Conservation (phyloP, 1,140 invertebrate genomes). For the Halesus radiatus region DNA sequence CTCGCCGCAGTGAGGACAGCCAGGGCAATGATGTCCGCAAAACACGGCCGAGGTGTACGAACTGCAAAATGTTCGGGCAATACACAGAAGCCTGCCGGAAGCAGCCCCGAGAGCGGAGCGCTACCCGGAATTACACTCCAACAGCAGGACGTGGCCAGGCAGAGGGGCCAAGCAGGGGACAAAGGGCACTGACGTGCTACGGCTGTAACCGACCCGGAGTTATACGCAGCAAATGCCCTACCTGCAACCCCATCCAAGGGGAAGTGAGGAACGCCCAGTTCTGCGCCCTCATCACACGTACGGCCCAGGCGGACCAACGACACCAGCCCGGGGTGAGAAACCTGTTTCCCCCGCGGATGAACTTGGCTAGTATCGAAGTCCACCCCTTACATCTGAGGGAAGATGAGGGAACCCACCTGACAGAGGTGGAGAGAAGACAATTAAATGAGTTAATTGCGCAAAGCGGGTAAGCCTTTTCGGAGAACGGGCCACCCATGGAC, state of each 20-base stretch:
- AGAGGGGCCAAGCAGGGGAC: neutral
- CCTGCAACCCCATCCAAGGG: neutral
- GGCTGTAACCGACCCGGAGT: neutral
- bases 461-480: neutral
- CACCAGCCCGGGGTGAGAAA: neutral
- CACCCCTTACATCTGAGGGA: neutral
- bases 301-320: neutral
- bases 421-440: neutral
- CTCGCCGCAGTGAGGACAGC: neutral
- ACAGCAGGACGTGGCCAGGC: neutral
- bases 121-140: neutral
- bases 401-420: neutral
- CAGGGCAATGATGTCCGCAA: neutral
- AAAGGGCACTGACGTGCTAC: neutral
- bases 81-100: neutral
- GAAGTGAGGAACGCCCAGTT: neutral
- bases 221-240: neutral
- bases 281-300: neutral
- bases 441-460: neutral
- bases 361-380: neutral
- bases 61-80: neutral
- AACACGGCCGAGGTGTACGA: neutral
- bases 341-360: neutral
- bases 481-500: neutral
- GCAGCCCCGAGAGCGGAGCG: neutral